Evolutionary conservation across 2,888 invertebrate species (phyloP).

Genomic region (Drosophila atripex): DNA sequence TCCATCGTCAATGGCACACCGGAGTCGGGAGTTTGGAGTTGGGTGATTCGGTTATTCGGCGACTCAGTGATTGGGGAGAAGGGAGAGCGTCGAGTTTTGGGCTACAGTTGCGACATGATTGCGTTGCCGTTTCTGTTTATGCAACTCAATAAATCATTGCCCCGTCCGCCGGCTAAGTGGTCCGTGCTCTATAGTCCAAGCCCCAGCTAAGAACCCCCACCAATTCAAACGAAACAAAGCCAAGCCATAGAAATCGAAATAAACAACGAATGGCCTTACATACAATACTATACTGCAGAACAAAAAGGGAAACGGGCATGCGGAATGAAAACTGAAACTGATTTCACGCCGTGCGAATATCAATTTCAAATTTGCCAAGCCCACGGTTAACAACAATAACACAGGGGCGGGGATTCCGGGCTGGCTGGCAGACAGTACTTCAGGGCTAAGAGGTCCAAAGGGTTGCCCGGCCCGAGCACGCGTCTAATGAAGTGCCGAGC

Average conservation of each 20-base stretch:
- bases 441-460: slow-evolving; percentile 22
- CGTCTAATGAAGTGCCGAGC: slow-evolving; percentile 80
- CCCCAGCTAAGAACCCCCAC: slow-evolving; percentile 20
- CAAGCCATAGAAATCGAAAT: slow-evolving; percentile 61
- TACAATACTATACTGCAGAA: not conserved
- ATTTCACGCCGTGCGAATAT: slow-evolving; percentile 80
- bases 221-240: slow-evolving; percentile 61
- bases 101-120: slow-evolving; percentile 77
- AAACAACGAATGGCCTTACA: slow-evolving; percentile 13
- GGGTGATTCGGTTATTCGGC: slow-evolving; percentile 3
- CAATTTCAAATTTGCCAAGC: slow-evolving; percentile 80
- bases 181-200: slow-evolving; percentile 8
- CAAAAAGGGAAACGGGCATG: slow-evolving; percentile 46
- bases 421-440: slow-evolving; percentile 17
- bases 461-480: slow-evolving; percentile 57
- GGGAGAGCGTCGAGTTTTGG: slow-evolving; percentile 53
- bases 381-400: slow-evolving; percentile 35
- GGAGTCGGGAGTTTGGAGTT: slow-evolving; percentile 3
- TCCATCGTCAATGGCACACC: slow-evolving; percentile 30
- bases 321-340: slow-evolving; percentile 70
- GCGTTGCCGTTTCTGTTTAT: slow-evolving; percentile 82
- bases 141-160: slow-evolving; percentile 82
- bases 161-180: slow-evolving; percentile 44
- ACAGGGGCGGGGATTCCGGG: slow-evolving; percentile 17
- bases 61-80: not conserved